Evolutionary conservation across 2,113 vertebrate species (phyloP).

Genomic region (Piprites chloris): DNA sequence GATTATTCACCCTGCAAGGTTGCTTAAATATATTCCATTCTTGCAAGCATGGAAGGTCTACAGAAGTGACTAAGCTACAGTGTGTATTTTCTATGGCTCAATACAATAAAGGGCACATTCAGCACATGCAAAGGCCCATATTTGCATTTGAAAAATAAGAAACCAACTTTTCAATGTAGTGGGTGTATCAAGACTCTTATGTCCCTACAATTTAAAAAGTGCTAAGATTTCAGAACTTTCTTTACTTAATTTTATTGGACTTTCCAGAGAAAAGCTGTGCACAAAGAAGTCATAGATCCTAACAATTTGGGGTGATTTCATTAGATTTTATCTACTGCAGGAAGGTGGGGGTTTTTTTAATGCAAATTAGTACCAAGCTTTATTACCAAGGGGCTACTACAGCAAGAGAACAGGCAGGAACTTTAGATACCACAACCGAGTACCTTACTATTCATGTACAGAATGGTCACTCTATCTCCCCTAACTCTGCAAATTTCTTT

Average conservation of each 20-base stretch:
- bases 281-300: not conserved
- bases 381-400: not conserved
- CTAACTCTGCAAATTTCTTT: not conserved
- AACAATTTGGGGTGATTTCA: not conserved
- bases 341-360: not conserved
- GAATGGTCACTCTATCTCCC: not conserved
- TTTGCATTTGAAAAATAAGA: constrained; percentile 25
- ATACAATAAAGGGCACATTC: not conserved
- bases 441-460: not conserved
- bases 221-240: not conserved
- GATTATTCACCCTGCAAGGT: constrained; percentile 22
- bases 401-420: not conserved
- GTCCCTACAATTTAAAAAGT: not conserved
- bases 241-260: not conserved
- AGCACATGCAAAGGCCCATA: not conserved
- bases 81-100: not conserved
- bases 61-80: not conserved
- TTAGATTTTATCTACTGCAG: not conserved
- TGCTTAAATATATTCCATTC: not conserved
- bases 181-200: not conserved
- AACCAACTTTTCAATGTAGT: not conserved
- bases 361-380: not conserved
- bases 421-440: not conserved
- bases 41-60: not conserved
- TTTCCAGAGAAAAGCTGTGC: not conserved